Percentiles rank a stretch among this genome's conserved stretches.
These are phyloP conservation scores for Muscicapa adusta DNA, from an alignment of 2,113 vertebrate genomes.

Conservation along the genomic window DNA sequence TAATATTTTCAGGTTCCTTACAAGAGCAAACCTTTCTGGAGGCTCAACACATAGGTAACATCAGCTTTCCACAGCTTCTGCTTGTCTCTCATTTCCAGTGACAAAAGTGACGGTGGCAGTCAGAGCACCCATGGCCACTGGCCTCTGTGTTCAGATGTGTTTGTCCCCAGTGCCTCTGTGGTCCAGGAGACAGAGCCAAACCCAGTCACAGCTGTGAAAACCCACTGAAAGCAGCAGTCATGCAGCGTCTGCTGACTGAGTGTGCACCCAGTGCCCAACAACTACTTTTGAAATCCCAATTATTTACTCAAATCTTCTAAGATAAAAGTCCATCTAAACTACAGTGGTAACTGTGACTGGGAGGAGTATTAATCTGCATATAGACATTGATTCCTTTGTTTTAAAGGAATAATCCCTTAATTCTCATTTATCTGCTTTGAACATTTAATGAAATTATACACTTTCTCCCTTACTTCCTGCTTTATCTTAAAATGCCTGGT, in stretches of 20 bases:
- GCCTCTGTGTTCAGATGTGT: not conserved
- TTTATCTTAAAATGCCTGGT: not conserved
- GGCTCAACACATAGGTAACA: not conserved
- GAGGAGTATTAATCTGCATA: not conserved
- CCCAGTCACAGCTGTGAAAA: not conserved
- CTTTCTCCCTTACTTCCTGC: not conserved
- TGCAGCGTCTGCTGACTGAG: not conserved
- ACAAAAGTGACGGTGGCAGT: not conserved
- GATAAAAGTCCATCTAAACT: not conserved
- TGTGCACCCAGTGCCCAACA: fast-evolving
- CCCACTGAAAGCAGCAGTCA: not conserved
- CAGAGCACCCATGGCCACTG: fast-evolving
- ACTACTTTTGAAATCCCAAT: not conserved
- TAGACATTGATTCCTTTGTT: not conserved
- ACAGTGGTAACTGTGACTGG: not conserved
- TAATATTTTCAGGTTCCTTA: not conserved
- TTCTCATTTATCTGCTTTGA: not conserved
- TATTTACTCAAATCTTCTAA: not conserved
- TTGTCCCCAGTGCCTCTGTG: fast-evolving
- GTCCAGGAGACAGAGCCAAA: not conserved
- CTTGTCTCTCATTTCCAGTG: not conserved
- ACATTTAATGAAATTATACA: not conserved
- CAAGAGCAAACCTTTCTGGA: not conserved
- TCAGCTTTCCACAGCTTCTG: slow-evolving; percentile 1
- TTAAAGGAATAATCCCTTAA: not conserved